Conservation (phyloP, 2,888 invertebrate species). For the Polietes domitor region DNA sequence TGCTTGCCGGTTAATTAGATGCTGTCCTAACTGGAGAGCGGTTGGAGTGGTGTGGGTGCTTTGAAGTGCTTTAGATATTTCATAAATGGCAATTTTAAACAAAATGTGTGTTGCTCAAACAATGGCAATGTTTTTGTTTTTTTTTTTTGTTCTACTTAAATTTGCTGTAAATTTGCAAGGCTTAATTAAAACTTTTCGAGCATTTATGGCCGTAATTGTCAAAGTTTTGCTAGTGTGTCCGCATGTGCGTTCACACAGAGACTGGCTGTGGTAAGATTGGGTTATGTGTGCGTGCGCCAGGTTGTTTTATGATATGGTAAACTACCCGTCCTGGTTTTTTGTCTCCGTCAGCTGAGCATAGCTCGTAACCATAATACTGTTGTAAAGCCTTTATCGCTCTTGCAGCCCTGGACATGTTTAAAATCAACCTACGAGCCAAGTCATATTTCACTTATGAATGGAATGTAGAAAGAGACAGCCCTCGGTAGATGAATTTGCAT, state of each 20-base stretch:
- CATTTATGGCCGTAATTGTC: constrained; percentile 17
- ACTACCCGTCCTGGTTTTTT: not conserved
- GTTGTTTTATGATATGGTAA: not conserved
- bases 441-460: too few species aligned
- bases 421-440: too few species aligned
- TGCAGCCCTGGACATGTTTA: not conserved
- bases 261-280: not conserved
- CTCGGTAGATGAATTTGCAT: too few species aligned
- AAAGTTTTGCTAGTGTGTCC: constrained; percentile 2
- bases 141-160: constrained; percentile 23
- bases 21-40: not conserved
- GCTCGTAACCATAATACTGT: not conserved
- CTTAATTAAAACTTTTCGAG: constrained; percentile 11
- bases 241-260: not conserved
- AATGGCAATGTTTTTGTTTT: constrained; percentile 16
- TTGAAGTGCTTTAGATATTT: not conserved
- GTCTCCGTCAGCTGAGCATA: not conserved
- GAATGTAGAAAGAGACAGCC: too few species aligned
- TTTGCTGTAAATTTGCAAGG: constrained; percentile 24
- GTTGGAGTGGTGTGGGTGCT: not conserved
- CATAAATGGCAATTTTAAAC: not conserved
- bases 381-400: not conserved
- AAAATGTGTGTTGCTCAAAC: not conserved
- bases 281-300: not conserved
- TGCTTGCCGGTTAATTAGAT: not conserved